A percentile compares a stretch with the other conserved stretches of the same genome.
These are phyloP conservation scores for Eurytoma adleriae DNA, from an alignment of 2,888 invertebrate species.

Conservation along the genomic window DNA sequence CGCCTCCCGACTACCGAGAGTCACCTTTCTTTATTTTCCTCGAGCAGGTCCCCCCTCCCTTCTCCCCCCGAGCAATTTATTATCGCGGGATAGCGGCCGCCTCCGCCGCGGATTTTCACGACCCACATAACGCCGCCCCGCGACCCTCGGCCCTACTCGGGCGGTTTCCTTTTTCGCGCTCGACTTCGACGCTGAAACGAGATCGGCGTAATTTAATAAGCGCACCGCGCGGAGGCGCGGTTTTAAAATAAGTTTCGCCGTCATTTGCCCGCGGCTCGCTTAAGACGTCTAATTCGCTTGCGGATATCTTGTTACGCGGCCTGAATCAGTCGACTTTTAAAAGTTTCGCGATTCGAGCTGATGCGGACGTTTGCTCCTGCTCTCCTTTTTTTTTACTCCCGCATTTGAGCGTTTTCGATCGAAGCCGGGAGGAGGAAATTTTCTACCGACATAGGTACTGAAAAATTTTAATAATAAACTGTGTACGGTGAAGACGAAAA, in stretches of 20 bases:
- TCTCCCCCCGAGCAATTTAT: constrained; percentile 46
- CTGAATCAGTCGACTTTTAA: no score
- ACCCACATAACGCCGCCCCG: constrained; percentile 11
- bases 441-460: neutral
- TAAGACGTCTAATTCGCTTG: no score
- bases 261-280: no score
- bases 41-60: neutral
- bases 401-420: no score
- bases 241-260: constrained; percentile 5
- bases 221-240: no score
- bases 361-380: no score
- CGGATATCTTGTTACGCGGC: no score
- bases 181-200: neutral
- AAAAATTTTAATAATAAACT: neutral
- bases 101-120: constrained; percentile 25
- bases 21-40: constrained; percentile 37
- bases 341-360: no score
- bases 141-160: neutral
- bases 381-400: no score
- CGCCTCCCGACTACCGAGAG: neutral
- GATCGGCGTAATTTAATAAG: constrained; percentile 15
- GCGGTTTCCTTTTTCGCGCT: neutral
- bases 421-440: no score
- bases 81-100: constrained; percentile 23
- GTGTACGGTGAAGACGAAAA: neutral